phyloP scores from a whole-genome alignment of 2,797 vertebrate genomes.

The Lophotriccus pileatus region DNA sequence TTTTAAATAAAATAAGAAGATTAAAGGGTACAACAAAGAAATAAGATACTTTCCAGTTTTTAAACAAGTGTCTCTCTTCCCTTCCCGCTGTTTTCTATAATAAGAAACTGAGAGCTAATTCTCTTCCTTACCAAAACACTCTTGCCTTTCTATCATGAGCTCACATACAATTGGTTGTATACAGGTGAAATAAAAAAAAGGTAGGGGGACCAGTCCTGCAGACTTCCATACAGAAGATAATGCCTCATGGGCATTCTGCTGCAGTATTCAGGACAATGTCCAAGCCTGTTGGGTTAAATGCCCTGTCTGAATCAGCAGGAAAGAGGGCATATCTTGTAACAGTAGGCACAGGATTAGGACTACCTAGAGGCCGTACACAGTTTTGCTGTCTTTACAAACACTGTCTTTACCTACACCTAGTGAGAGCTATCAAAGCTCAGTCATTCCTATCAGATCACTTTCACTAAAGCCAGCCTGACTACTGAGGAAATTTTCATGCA shows the following conservation, averaged over 20 bases:
- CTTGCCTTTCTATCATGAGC: not conserved
- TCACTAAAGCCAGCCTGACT: not conserved
- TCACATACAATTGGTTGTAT: rapidly evolving
- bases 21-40: slow-evolving; percentile 44
- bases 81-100: slow-evolving; percentile 1
- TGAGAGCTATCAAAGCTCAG: not conserved
- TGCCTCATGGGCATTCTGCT: not conserved
- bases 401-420: not conserved
- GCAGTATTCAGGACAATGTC: not conserved
- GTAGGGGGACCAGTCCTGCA: not conserved
- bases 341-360: not conserved
- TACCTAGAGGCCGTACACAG: not conserved
- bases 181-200: not conserved
- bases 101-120: not conserved
- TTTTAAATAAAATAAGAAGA: slow-evolving; percentile 56
- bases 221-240: not conserved
- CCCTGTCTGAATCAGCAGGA: not conserved
- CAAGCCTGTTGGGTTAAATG: not conserved
- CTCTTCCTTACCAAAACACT: not conserved
- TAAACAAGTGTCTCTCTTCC: not conserved
- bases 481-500: not conserved
- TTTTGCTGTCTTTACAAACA: not conserved
- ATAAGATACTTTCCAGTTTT: slow-evolving; percentile 25
- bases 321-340: rapidly evolving
- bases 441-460: not conserved